Evolutionary conservation across 2,888 invertebrate species (phyloP).

Genomic region (Sesia bembeciformis): DNA sequence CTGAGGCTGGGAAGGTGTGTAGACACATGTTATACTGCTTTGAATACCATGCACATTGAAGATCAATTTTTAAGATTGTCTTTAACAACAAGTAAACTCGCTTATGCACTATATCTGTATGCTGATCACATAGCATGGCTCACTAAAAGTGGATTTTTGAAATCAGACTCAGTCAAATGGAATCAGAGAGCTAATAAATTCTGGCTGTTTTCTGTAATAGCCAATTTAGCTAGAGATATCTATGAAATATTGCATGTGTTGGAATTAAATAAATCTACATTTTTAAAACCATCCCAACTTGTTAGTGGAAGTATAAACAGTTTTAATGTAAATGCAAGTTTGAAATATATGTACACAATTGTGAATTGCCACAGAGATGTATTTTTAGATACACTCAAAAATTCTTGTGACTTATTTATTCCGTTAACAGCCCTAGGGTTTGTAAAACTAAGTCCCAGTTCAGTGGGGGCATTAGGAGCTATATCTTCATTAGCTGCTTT

Average conservation of each 20-base stretch:
- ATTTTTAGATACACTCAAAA: slow-evolving; percentile 87
- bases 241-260: slow-evolving; percentile 84
- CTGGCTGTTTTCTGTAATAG: slow-evolving; percentile 87
- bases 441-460: slow-evolving; percentile 83
- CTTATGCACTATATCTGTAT: slow-evolving; percentile 84
- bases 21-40: slow-evolving; percentile 84
- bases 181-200: slow-evolving; percentile 82
- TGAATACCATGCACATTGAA: slow-evolving; percentile 81
- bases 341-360: slow-evolving; percentile 39
- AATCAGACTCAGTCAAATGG: slow-evolving; percentile 85
- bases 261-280: slow-evolving; percentile 54
- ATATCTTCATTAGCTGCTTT: slow-evolving; percentile 88
- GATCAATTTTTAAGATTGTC: slow-evolving; percentile 81
- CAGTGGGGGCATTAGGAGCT: slow-evolving; percentile 85
- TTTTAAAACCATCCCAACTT: slow-evolving; percentile 56
- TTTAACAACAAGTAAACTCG: slow-evolving; percentile 84
- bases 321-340: slow-evolving; percentile 28
- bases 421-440: slow-evolving; percentile 88
- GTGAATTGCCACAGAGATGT: slow-evolving; percentile 75
- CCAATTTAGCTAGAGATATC: slow-evolving; percentile 87
- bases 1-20: slow-evolving; percentile 88
- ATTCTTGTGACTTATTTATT: slow-evolving; percentile 90
- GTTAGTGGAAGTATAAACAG: slow-evolving; percentile 34
- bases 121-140: slow-evolving; percentile 93
- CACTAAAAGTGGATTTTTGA: slow-evolving; percentile 80